These are phyloP conservation scores for Platalea minor DNA, from an alignment of 2,797 vertebrate species.

Conservation along the genomic window DNA sequence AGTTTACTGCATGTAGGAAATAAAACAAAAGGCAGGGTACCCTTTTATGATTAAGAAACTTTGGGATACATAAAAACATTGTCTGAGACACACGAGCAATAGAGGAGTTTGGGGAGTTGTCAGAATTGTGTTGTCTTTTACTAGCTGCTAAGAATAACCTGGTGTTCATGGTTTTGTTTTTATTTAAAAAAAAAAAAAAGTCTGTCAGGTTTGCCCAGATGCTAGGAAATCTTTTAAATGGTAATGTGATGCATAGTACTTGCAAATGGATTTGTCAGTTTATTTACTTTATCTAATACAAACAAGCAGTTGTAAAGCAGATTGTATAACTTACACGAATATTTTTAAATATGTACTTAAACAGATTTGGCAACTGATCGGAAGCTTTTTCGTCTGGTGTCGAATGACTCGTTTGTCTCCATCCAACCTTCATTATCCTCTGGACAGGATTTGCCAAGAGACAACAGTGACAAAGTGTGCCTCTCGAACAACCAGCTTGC, in stretches of 20 bases:
- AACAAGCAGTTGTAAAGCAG: background rate
- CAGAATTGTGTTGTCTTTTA: background rate
- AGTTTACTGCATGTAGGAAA: background rate
- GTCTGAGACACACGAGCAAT: background rate
- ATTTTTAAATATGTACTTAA: slow-evolving; percentile 65
- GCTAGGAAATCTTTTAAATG: background rate
- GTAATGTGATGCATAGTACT: background rate
- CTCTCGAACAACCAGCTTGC: slow-evolving; percentile 82
- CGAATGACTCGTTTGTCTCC: slow-evolving; percentile 96
- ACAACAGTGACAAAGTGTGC: slow-evolving; percentile 82
- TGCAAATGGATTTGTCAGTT: background rate
- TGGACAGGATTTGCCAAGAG: slow-evolving; percentile 88
- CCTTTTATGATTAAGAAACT: background rate
- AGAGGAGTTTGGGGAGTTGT: background rate
- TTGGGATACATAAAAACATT: background rate
- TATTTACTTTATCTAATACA: background rate
- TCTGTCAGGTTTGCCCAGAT: background rate
- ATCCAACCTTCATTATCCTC: slow-evolving; percentile 95
- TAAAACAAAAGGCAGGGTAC: background rate
- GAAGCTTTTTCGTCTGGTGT: slow-evolving; percentile 95
- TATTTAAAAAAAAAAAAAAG: background rate
- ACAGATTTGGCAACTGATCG: slow-evolving; percentile 91
- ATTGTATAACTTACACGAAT: background rate
- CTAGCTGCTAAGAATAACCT: background rate
- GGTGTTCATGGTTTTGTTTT: background rate